These are phyloP conservation scores for Shargacucullia verbasci DNA, from an alignment of 2,888 invertebrate species.

Conservation along the genomic window DNA sequence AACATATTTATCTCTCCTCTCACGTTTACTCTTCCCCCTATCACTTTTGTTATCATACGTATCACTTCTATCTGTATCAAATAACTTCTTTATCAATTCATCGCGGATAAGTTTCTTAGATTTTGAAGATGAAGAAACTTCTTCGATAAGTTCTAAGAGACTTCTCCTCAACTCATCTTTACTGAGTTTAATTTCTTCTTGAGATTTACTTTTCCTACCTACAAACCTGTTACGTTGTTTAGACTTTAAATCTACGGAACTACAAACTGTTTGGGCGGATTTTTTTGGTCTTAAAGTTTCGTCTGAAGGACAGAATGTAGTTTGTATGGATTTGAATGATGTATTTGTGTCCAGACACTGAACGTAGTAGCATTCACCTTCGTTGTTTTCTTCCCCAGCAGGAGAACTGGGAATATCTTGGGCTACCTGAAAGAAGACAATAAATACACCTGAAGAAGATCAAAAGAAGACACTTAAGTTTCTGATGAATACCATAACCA, in stretches of 20 bases:
- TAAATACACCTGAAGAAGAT: not conserved
- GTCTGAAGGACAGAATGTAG: conserved; percentile 36
- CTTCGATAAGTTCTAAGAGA: conserved; percentile 59
- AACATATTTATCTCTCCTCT: conserved; percentile 16
- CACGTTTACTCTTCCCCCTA: not conserved
- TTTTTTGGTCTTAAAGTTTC: conserved; percentile 42
- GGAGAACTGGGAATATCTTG: conserved; percentile 61
- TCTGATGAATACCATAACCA: not conserved
- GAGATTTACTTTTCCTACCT: conserved; percentile 64
- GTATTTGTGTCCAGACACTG: conserved; percentile 23
- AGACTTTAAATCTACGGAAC: conserved; percentile 53
- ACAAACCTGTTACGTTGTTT: conserved; percentile 5
- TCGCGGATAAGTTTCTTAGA: conserved; percentile 47
- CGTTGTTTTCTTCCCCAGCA: conserved; percentile 31
- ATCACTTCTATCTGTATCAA: conserved; percentile 25
- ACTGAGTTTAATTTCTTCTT: conserved; percentile 61
- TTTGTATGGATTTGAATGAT: conserved; percentile 57
- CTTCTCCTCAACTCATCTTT: conserved; percentile 53
- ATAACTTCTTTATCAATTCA: conserved; percentile 47
- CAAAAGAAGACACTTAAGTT: not conserved
- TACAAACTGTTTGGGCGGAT: conserved; percentile 64
- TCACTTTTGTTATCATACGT: conserved; percentile 4
- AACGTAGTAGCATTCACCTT: conserved; percentile 51
- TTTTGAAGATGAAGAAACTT: conserved; percentile 48
- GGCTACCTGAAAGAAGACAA: conserved; percentile 72